Conservation (phyloP, 2,113 vertebrate genomes). For the Syngnathus typhle region DNA sequence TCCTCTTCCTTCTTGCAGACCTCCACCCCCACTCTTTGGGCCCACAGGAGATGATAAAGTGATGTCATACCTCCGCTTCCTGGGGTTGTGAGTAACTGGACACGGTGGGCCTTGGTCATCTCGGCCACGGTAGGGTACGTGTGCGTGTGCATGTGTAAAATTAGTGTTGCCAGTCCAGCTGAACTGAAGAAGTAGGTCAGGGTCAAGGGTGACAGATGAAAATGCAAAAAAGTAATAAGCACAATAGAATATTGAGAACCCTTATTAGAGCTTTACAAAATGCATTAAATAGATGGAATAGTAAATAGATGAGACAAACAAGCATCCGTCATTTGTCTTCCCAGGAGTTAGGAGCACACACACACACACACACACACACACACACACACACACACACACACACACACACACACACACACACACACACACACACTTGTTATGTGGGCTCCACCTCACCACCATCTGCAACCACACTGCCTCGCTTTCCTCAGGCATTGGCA, state of each 20-base stretch:
- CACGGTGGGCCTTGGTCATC: conserved; percentile 48
- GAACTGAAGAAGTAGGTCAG: too few relatives aligned
- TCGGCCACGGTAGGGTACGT: conserved; percentile 26
- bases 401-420: neutral
- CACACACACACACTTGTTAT: neutral
- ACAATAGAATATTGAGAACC: neutral
- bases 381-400: neutral
- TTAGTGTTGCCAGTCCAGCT: too few relatives aligned
- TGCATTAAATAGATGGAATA: neutral
- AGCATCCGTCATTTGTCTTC: neutral
- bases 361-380: neutral
- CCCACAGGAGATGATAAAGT: conserved; percentile 58
- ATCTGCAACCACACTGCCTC: neutral
- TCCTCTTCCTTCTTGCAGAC: conserved; percentile 1
- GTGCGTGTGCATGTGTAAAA: conserved; percentile 15
- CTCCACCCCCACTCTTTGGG: conserved; percentile 40
- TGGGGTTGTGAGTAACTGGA: conserved; percentile 65
- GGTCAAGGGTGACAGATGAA: neutral
- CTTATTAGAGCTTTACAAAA: neutral
- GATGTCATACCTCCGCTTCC: conserved; percentile 69
- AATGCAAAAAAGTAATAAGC: neutral
- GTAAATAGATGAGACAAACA: neutral
- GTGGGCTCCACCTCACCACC: conserved; percentile 1
- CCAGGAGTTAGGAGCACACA: neutral
- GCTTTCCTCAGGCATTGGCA: neutral